Evolutionary conservation across 2,797 vertebrate species (phyloP).

Genomic region (Esox lucius): DNA sequence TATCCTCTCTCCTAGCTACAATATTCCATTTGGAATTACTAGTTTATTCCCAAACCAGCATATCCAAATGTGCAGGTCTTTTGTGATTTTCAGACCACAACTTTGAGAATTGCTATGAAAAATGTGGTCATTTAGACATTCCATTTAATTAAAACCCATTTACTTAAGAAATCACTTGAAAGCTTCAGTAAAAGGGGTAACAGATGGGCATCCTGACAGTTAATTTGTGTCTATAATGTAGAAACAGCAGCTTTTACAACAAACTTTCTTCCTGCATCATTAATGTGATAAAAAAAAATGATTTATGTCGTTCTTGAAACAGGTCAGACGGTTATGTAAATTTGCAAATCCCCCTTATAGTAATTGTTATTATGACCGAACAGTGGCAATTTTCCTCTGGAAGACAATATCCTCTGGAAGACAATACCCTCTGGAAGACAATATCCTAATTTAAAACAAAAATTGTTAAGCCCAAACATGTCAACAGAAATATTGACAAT

Average conservation of each 20-base stretch:
- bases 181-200: no score
- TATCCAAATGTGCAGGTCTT: no score
- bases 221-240: background rate
- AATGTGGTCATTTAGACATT: no score
- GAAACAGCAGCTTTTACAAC: background rate
- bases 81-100: no score
- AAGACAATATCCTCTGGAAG: conserved; percentile 2
- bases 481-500: background rate
- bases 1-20: no score
- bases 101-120: no score
- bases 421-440: no score
- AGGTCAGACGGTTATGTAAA: background rate
- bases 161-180: no score
- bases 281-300: background rate
- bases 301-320: background rate
- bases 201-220: no score
- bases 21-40: no score
- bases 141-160: no score
- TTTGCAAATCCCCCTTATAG: background rate
- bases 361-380: background rate
- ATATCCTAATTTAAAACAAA: background rate
- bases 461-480: background rate
- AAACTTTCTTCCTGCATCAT: background rate
- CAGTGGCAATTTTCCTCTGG: background rate
- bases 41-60: no score